A percentile compares a stretch with the other conserved stretches of the same genome.
Conservation (phyloP, 2,888 invertebrate genomes). For the Sthenelais limicola region DNA sequence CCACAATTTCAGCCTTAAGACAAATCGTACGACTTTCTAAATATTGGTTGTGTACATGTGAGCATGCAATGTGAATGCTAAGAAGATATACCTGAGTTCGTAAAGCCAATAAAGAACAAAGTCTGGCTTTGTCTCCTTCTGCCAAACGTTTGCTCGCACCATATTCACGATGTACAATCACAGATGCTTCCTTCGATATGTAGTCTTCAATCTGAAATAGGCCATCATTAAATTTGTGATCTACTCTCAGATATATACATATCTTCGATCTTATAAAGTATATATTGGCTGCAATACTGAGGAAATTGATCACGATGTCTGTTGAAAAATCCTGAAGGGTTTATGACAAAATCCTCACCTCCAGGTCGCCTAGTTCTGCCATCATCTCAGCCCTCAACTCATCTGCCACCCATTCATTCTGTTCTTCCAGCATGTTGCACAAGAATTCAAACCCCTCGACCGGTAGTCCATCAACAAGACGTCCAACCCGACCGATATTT, state of each 20-base stretch:
- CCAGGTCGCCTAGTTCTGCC: conserved; percentile 16
- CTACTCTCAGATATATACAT: too few relatives aligned
- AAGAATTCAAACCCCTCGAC: conserved; percentile 14
- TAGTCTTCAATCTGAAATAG: conserved; percentile 24
- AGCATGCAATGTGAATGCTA: too few relatives aligned
- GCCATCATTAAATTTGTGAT: too few relatives aligned
- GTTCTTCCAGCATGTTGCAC: conserved; percentile 5
- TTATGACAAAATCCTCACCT: conserved; percentile 16
- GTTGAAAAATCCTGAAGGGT: too few relatives aligned
- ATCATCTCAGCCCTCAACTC: conserved; percentile 26
- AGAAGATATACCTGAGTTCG: conserved; percentile 30
- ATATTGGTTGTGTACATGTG: too few relatives aligned
- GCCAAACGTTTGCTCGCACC: conserved; percentile 24
- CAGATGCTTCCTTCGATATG: conserved; percentile 4
- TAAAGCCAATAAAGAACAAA: neutral
- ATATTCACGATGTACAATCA: conserved; percentile 22
- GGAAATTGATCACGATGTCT: too few relatives aligned
- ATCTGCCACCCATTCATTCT: conserved; percentile 22
- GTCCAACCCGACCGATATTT: conserved; percentile 20
- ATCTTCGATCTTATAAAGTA: too few relatives aligned
- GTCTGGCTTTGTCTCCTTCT: conserved; percentile 3
- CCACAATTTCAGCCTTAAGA: too few relatives aligned
- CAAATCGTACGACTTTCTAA: too few relatives aligned
- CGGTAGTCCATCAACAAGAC: conserved; percentile 13
- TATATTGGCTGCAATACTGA: too few relatives aligned